Evolutionary conservation across 2,888 invertebrate species (phyloP), one percentile per base, ranked within the genome.

Genomic region (Pasiphila rectangulata): DNA sequence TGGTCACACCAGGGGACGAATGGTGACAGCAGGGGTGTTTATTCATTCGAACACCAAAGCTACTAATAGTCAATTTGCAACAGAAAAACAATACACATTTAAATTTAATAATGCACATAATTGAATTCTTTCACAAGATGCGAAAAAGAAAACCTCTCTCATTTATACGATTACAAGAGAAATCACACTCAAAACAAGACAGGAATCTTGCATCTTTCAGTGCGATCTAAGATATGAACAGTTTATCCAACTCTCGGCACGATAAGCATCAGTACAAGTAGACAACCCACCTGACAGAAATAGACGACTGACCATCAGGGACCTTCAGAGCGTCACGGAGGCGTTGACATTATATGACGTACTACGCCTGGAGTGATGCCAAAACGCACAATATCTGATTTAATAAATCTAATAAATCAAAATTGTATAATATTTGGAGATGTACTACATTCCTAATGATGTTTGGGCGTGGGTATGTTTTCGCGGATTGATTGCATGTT

Each of bases 331-430:
- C 69, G 65, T 63, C 61, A 60, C 51, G 48, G 53, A 64, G 67
- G 49, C 69, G 70, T 69, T 69, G 70, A 72, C 72, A 69, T 67
- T 54, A 55, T 48, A 57, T 69, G 72, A 72, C 63, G 67, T 56
- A 42, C 32, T 13, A 43, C 30, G 15, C 5, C 58, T 62, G 61
- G 63, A 57, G 32, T 2, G 21, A 16, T 5, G 61, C 66, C 66
- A 66, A 54, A 10, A 40, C 36, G 29, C 30, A 45, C 39, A 42
- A 29, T 27, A 43, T 45, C 35, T 12, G 35, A 30, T 13, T 17
- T 32, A 10, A 19, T 19, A 20, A 15, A 41, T 41, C 32, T 47
- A 34, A 53, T 47, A 38, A 25, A 48, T 48, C 43, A 40, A 23
- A 23, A n/a, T 46, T 40, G 45, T 27, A 43, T 47, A 34, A 32